Base-by-base conservation (phyloP, 1,140 invertebrate species). In the Pomphorhynchus laevis region DNA sequence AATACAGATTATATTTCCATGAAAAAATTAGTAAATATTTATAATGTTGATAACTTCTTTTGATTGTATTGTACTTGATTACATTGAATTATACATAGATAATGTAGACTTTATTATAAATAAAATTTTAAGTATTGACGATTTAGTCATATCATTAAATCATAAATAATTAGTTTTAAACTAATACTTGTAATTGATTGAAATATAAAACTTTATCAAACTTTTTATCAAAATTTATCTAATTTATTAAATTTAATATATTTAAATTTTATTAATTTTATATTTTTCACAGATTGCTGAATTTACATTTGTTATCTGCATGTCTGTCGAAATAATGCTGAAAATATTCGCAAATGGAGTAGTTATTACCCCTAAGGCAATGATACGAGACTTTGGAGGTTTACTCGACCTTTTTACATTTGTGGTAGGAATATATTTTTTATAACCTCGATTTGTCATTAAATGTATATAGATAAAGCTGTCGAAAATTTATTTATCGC, bases 281-380 rank as follows among this genome's bases (percentile, higher is more conserved):
- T 25, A 8, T 67, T 67, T 38, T 20, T 58, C 80, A 17, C 68
- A 89, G 69, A 71, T 95, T 38, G 77, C 80, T 1, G 89, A 98
- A 60, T 95, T 91, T 55, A 69, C 73, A 8, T 98, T 95, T 59
- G 84, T 95, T 1, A 70, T 89, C 20, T 79, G 74, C 47, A 98
- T 98, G 86, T 86, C 77, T 49, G 62, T 95, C 4, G 89, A 98
- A 57, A 60, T 98, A 48, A 67, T 69, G 0, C 55, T 98, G 9
- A 98, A 98, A 63, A 79, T 91, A 21, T 58, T 93, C 24, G 84
- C 89, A 0, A 79, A 95, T 62, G 89, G 89, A 16, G 60, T 98
- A 17, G 77, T 98, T 51, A 98, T 98, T 50, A 98, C 89, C 8
- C 89, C 89, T 0, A 93, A 95, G 58, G 86, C 86, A 1, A 72